A percentile compares a stretch with the other conserved stretches of the same genome.
Conservation (phyloP, 2,888 invertebrate genomes). For the Strigamia transsilvanica region DNA sequence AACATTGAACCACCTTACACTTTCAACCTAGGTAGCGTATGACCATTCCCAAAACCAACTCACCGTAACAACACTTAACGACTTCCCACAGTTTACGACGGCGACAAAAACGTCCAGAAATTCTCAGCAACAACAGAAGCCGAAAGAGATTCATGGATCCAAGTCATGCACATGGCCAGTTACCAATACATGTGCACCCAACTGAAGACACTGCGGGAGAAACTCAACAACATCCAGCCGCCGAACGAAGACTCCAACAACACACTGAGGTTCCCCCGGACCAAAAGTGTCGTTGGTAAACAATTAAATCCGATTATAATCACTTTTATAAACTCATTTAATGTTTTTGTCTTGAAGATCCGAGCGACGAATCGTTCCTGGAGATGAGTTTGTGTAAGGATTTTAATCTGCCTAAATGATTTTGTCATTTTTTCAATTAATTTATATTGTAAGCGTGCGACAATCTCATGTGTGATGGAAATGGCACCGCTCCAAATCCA, state of each 20-base stretch:
- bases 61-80: too few relatives aligned
- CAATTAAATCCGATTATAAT: too few relatives aligned
- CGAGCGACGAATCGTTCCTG: slow-evolving; percentile 83
- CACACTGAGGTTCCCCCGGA: neutral
- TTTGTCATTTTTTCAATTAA: neutral
- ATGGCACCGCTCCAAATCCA: slow-evolving; percentile 86
- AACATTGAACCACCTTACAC: slow-evolving; percentile 80
- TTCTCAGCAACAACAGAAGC: slow-evolving; percentile 81
- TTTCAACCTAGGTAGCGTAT: slow-evolving; percentile 76
- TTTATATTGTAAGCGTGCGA: slow-evolving; percentile 74
- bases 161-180: slow-evolving; percentile 82
- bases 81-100: slow-evolving; percentile 76
- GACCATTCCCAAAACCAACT: slow-evolving; percentile 58
- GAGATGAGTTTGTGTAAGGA: slow-evolving; percentile 74
- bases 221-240: slow-evolving; percentile 58
- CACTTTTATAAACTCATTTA: slow-evolving; percentile 25
- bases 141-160: slow-evolving; percentile 86
- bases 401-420: neutral
- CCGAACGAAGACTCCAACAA: neutral
- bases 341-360: slow-evolving; percentile 70
- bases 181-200: slow-evolving; percentile 81
- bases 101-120: slow-evolving; percentile 76
- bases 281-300: slow-evolving; percentile 41
- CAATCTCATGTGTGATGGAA: slow-evolving; percentile 85
- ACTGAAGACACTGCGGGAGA: slow-evolving; percentile 67